These are phyloP conservation scores for Arbacia lixula DNA, from an alignment of 53 echinoderm and acorn worm species.

Conservation along the genomic window DNA sequence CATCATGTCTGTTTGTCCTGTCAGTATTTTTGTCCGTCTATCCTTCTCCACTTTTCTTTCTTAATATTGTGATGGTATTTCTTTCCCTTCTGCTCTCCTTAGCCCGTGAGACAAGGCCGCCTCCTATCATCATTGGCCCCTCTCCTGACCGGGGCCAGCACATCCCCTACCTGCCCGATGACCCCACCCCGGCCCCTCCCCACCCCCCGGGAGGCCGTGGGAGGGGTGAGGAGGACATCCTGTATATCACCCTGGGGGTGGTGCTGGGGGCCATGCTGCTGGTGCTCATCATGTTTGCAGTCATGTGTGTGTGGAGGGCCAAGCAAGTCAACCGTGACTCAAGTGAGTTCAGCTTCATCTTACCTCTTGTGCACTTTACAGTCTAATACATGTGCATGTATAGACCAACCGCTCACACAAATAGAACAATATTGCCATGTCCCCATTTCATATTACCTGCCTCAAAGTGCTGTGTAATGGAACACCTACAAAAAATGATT, in stretches of 20 bases:
- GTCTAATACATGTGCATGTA: too few species aligned
- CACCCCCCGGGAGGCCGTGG: constrained; percentile 39
- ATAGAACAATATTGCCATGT: too few species aligned
- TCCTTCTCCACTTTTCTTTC: too few species aligned
- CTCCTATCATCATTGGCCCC: constrained; percentile 65
- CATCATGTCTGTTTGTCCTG: too few species aligned
- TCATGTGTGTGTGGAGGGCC: constrained; percentile 95
- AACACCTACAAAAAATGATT: too few species aligned
- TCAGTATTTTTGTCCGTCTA: too few species aligned
- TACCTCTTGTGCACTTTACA: too few species aligned
- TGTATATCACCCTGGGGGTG: constrained; percentile 92
- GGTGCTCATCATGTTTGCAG: constrained; percentile 89
- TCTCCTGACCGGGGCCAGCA: constrained; percentile 11
- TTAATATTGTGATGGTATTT: not conserved
- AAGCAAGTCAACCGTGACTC: constrained; percentile 84
- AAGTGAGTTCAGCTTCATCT: constrained; percentile 4
- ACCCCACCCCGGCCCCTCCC: constrained; percentile 55
- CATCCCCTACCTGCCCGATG: constrained; percentile 55
- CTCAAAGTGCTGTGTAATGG: too few species aligned
- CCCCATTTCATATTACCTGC: too few species aligned
- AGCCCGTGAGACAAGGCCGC: constrained; percentile 78
- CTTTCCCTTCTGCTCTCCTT: not conserved
- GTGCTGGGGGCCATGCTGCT: constrained; percentile 92
- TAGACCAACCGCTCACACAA: too few species aligned
- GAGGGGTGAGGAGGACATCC: constrained; percentile 68